Evolutionary conservation across 2,888 invertebrate species (phyloP), one percentile per base, ranked within the genome.

Genomic region (Ctenicera cuprea): DNA sequence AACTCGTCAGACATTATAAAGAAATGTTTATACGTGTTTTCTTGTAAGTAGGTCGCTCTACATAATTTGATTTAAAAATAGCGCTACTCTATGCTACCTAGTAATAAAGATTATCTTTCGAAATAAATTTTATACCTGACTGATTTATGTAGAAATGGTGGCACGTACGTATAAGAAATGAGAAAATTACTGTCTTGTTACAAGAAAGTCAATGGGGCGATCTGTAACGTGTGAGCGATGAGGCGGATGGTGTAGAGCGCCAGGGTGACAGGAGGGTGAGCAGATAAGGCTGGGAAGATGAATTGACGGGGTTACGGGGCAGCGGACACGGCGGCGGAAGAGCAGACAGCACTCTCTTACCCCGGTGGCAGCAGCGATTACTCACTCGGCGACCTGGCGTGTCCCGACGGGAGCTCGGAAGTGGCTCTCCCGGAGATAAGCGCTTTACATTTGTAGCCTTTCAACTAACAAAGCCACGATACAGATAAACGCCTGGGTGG

Each of bases 261-360:
- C 71, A 73, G 77, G 72, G 73, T 74, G 76, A 73, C 78, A 75
- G 71, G 70, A 74, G 75, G 77, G 74, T 72, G 80, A 77, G 77
- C 79, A 81, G 83, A 83, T 82, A 82, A 82, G 82, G 79, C 76
- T 78, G 80, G 79, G 83, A 86, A 86, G 86, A 86, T 85, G 85
- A 85, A 86, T 86, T 83, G 85, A 82, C 82, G 85, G 82, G 86
- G 86, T 86, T 83, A 84, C 80, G 84, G 85, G 83, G 82, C 84
- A 81, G 82, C 85, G 85, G 85, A 84, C 84, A 84, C 81, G 83
- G 84, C 82, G 83, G 84, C 86, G 85, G 85, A 85, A 85, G 84
- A 85, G 85, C 85, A 85, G 85, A 86, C 85, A 85, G 85, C 85
- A 83, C 83, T 84, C 85, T 85, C 85, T 85, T 85, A 85, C 83